phyloP scores from a whole-genome alignment of 2,888 invertebrate species.

The Lithophane ornitopus region DNA sequence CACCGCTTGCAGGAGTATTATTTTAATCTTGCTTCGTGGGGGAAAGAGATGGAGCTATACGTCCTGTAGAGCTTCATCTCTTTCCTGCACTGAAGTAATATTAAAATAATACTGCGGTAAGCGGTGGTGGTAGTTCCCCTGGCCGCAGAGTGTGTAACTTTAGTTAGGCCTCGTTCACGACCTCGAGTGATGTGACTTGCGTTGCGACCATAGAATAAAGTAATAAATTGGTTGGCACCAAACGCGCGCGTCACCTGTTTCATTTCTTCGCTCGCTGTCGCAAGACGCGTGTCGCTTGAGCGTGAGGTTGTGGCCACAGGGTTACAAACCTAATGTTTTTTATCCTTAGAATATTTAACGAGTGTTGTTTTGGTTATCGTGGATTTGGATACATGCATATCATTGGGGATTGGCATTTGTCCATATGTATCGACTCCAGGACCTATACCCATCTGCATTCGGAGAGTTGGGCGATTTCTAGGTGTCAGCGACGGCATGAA shows the following conservation, averaged over 20 bases:
- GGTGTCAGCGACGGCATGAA: conserved; percentile 15
- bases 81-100: no score
- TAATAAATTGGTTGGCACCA: not conserved
- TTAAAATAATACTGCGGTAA: no score
- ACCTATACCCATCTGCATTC: not conserved
- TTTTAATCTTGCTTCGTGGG: no score
- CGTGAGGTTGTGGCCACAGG: not conserved
- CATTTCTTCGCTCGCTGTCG: not conserved
- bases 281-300: not conserved
- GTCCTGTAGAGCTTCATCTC: no score
- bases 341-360: not conserved
- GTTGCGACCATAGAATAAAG: no score
- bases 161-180: not conserved
- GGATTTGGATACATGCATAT: not conserved
- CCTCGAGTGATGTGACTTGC: not conserved
- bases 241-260: not conserved
- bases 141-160: no score
- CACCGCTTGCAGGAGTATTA: no score
- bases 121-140: no score
- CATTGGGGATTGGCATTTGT: conserved; percentile 33
- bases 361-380: not conserved
- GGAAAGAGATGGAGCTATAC: no score
- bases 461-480: not conserved
- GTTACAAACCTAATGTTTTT: not conserved
- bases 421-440: conserved; percentile 37